Evolutionary conservation across 2,113 vertebrate species (phyloP).

Genomic region (Seriola quinqueradiata): DNA sequence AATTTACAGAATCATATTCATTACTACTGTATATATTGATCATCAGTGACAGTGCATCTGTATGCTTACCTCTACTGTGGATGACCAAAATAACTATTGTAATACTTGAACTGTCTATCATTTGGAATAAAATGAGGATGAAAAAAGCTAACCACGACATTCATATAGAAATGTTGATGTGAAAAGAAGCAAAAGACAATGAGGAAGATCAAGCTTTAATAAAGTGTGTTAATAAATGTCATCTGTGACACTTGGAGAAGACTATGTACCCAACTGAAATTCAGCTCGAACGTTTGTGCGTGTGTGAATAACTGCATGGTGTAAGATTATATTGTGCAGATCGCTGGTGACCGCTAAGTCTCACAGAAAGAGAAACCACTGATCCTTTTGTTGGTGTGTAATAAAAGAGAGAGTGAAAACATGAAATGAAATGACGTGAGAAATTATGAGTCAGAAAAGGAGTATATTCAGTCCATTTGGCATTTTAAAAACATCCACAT

Average conservation of each 20-base stretch:
- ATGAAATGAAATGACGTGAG: neutral
- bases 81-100: neutral
- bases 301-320: neutral
- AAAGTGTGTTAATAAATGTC: constrained; percentile 32
- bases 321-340: constrained; percentile 57
- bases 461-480: neutral
- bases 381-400: constrained; percentile 9
- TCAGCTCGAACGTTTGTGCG: constrained; percentile 4
- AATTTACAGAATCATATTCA: neutral
- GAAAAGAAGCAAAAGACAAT: neutral
- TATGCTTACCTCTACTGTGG: constrained; percentile 1
- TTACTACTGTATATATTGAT: neutral
- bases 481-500: neutral
- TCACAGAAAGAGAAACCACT: constrained; percentile 23
- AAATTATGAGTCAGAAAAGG: constrained; percentile 8
- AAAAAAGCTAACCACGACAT: neutral
- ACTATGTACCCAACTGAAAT: constrained; percentile 14
- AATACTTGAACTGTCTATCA: neutral
- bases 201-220: constrained; percentile 25
- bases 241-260: constrained; percentile 34
- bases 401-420: neutral
- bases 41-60: neutral
- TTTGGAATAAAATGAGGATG: neutral
- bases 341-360: constrained; percentile 45
- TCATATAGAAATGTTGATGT: neutral